Percentiles rank a stretch among this genome's conserved stretches.
These are phyloP conservation scores for Halesus radiatus DNA, from an alignment of 1,140 invertebrate species.

Conservation along the genomic window DNA sequence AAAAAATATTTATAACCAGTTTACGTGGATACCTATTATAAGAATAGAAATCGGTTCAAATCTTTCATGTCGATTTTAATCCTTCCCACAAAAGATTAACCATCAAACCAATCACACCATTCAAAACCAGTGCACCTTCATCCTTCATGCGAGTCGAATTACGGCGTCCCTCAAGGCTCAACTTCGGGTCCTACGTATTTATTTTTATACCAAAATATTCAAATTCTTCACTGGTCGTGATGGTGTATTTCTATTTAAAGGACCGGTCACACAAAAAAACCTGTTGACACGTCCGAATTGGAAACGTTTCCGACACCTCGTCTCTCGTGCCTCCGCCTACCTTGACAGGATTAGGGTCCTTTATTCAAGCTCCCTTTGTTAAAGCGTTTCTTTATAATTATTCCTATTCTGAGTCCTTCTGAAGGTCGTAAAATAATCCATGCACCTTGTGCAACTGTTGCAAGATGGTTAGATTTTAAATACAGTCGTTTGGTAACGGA, in stretches of 20 bases:
- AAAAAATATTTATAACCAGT: no score
- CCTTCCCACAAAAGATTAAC: conserved; percentile 1
- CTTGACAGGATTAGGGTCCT: conserved; percentile 16
- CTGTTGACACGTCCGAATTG: conserved; percentile 41
- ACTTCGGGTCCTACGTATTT: neutral
- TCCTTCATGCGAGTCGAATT: neutral
- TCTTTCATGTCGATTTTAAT: neutral
- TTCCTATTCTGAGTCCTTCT: conserved; percentile 34
- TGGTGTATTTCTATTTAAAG: conserved; percentile 14
- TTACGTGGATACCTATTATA: no score
- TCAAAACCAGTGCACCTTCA: neutral
- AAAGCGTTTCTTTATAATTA: neutral
- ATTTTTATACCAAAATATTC: no score
- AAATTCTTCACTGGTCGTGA: neutral
- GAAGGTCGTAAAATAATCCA: conserved; percentile 46
- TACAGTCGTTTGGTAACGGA: neutral
- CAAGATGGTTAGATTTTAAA: neutral
- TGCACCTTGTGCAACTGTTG: conserved; percentile 36
- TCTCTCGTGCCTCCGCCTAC: conserved; percentile 17
- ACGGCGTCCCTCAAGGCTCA: neutral
- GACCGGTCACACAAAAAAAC: conserved; percentile 16
- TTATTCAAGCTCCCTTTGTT: conserved; percentile 24
- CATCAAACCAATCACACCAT: conserved; percentile 2
- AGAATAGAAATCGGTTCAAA: no score
- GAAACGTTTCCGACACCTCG: conserved; percentile 17